Conservation (phyloP, 92 coral and sea anemone genomes). For the Porites evermanni region DNA sequence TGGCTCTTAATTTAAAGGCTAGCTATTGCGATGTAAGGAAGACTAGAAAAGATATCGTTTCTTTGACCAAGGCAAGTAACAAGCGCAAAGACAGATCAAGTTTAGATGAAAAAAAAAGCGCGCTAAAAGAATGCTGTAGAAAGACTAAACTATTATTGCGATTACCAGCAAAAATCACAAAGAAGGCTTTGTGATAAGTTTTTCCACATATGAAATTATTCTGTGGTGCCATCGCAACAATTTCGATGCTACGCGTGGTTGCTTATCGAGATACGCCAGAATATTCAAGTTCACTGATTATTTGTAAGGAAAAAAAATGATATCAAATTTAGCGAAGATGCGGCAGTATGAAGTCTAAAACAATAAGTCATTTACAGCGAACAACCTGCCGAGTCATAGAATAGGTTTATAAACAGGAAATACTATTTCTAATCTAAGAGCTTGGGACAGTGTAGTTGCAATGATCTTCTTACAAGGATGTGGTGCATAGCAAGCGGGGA, state of each 20-base stretch:
- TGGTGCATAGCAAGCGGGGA: neutral
- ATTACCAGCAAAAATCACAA: too few species aligned
- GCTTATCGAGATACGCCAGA: neutral
- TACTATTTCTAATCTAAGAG: neutral
- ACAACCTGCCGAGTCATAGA: conserved; percentile 6
- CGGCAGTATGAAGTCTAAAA: neutral
- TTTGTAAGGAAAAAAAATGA: neutral
- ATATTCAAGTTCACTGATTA: neutral
- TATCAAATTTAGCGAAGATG: neutral
- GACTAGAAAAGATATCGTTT: neutral
- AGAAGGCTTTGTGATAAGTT: neutral
- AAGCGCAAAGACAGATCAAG: too few species aligned
- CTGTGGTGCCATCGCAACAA: neutral
- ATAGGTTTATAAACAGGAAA: neutral
- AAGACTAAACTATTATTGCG: too few species aligned
- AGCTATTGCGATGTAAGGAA: neutral
- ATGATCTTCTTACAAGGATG: too few species aligned
- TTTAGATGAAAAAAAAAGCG: too few species aligned
- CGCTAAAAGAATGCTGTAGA: too few species aligned
- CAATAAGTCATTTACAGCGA: neutral
- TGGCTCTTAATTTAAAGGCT: neutral
- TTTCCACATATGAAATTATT: neutral
- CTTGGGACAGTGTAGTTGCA: too few species aligned
- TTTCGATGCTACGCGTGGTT: neutral
- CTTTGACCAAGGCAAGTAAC: too few species aligned